Conservation (phyloP, 2,797 vertebrate genomes). For the Gila robusta region DNA sequence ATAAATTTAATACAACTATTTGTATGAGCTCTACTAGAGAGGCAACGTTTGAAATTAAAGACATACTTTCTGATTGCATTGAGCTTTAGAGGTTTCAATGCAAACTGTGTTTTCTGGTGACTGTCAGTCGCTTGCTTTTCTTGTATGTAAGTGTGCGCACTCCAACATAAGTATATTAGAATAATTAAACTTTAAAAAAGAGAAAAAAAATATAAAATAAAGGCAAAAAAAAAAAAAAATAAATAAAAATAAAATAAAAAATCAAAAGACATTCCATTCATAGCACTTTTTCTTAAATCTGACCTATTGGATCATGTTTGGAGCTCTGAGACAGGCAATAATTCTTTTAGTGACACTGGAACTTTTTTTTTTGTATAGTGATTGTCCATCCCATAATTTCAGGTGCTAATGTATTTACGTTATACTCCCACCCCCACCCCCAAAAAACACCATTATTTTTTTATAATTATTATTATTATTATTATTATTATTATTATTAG, state of each 20-base stretch:
- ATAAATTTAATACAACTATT: conserved; percentile 84
- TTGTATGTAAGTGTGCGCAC: conserved; percentile 70
- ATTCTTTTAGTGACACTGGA: conserved; percentile 87
- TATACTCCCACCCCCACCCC: not conserved
- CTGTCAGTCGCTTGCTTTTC: conserved; percentile 83
- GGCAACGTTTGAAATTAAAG: conserved; percentile 74
- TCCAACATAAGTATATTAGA: conserved; percentile 82
- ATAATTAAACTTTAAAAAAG: conserved; percentile 67
- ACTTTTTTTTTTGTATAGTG: conserved; percentile 78
- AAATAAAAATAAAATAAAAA: conserved; percentile 45
- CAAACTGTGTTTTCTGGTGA: conserved; percentile 84
- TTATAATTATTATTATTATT: too few relatives aligned
- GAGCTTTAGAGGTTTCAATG: conserved; percentile 84
- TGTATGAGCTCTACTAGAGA: conserved; percentile 78
- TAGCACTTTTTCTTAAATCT: conserved; percentile 76
- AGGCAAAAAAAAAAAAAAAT: conserved; percentile 34
- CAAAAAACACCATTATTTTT: too few relatives aligned
- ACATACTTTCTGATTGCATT: conserved; percentile 81
- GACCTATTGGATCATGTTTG: conserved; percentile 81
- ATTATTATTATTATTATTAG: too few relatives aligned
- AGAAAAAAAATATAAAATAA: conserved; percentile 31
- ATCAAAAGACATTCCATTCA: conserved; percentile 79
- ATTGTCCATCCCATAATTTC: conserved; percentile 86
- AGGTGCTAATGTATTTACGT: conserved; percentile 76
- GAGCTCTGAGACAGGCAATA: conserved; percentile 85